Base-by-base conservation (phyloP, 2,888 invertebrate genomes). In the Allygus modestus region DNA sequence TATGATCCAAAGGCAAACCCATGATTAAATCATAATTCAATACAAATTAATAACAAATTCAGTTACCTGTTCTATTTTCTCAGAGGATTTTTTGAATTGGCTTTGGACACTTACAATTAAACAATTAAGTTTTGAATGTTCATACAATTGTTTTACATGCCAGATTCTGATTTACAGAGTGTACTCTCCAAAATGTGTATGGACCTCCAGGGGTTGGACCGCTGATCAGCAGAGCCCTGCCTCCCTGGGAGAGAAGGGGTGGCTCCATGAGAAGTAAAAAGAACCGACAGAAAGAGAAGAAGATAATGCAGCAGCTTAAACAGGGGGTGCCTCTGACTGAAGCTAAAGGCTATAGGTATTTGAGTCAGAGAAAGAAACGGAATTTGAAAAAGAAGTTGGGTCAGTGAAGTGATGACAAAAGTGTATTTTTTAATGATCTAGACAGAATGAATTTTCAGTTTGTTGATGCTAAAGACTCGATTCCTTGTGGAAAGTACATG, bases 161-260 rank as follows among this genome's bases (percentile, higher is more conserved):
- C n/a, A n/a, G 9, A 37, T 37, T 46, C 20, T 54, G 20, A 20
- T 12, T 31, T 65, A 0, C 65, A 65, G 65, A 31, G 31, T 26
- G 65, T 65, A 1, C 26, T 0, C 28, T 65, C 1, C 28, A 65
- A 15, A 28, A 65, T 12, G 17, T 26, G 0, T 65, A 65, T 17
- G 65, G 65, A 15, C 65, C 65, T 1, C 28, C 28, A 1, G 65
- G 65, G 9, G 26, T 65, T 26, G 65, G 65, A 15, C 65, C 65
- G 12, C 0, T 1, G 1, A 65, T 65, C 20, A 28, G 7, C 28
- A 65, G 7, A 17, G 65, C 65, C 9, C 4, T 28, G 12, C 28
- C 65, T 9, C 65, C 65, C 1, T 65, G 65, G 65, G 65, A 26
- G 31, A 65, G 65, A 15, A 65, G 65, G 31, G 26, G 26, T 28